Base-by-base conservation (phyloP, 2,888 invertebrate species). In the Lepidocyrtinus sp. region DNA sequence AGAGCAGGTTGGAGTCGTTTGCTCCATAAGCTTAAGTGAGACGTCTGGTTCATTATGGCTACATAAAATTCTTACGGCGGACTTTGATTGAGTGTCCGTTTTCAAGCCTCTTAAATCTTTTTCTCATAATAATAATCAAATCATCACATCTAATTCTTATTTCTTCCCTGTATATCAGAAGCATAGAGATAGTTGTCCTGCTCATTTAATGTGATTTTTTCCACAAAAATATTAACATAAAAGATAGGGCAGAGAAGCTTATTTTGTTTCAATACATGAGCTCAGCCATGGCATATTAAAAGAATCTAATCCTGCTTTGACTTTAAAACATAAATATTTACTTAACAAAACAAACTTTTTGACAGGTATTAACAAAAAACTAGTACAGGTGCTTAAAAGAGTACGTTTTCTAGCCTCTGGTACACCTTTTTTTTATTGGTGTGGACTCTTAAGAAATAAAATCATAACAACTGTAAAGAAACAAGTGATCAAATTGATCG, bases 321-420 rank as follows among this genome's bases (percentile, higher is more conserved):
- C 69, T 50, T 67, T 67, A n/a, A 25, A 69, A 69, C 69, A 69
- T 69, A 69, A 69, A 69, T 69, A 69, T 69, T 69, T 69, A 69
- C 69, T 69, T 69, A 69, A 45, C 55, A 69, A 19, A 69, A 69
- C 69, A 69, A 69, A 69, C 25, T 1, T 26, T 69, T 67, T 69
- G 71, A 62, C 71, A 71, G 71, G 71, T 59, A 71, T 71, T 71
- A 71, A 19, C 50, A 2, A 55, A 5, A 17, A 63, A 17, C 24
- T 9, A 62, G 62, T 24, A 64, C 64, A 25, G 36, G 26, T 26
- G 21, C 24, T 1, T 2, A 22, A 9, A 12, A 64, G 64, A 5
- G 3, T 5, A 36, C 12, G 36, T 36, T 36, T 12, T 36, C 7
- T 9, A 36, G 36, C 36, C 12, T 36, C 36, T 36, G 36, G 36